These are phyloP conservation scores for Heliconius erato DNA, from an alignment of 2,888 invertebrate species.

Conservation along the genomic window DNA sequence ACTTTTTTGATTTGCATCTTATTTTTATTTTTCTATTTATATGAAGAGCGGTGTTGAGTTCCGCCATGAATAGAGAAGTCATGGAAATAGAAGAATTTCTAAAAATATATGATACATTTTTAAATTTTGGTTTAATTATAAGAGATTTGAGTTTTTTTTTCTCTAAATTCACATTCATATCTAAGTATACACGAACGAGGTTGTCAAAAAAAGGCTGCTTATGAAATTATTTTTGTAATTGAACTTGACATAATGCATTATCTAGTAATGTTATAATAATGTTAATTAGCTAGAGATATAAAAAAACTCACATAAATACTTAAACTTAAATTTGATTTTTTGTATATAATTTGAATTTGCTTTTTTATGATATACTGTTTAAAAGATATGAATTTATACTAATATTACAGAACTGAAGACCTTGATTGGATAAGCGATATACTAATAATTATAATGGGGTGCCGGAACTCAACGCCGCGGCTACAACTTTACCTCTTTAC, in stretches of 20 bases:
- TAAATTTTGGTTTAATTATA: too few relatives aligned
- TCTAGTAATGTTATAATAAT: slow-evolving; percentile 19
- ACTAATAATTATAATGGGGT: too few relatives aligned
- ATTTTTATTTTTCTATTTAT: too few relatives aligned
- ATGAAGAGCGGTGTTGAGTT: background rate
- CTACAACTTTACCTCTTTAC: background rate
- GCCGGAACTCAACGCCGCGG: too few relatives aligned
- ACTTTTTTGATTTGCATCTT: too few relatives aligned
- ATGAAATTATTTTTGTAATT: slow-evolving; percentile 48
- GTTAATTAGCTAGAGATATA: background rate
- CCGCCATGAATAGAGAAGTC: background rate
- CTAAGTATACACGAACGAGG: slow-evolving; percentile 43
- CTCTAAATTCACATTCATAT: background rate
- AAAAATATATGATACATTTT: too few relatives aligned
- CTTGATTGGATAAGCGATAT: too few relatives aligned
- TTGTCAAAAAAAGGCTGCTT: slow-evolving; percentile 49
- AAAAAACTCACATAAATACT: background rate
- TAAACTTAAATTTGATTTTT: background rate
- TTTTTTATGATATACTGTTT: background rate
- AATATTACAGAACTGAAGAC: too few relatives aligned
- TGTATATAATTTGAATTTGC: background rate
- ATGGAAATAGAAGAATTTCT: background rate
- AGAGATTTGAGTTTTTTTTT: background rate
- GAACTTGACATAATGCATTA: slow-evolving; percentile 35
- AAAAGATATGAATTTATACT: too few relatives aligned